Evolutionary conservation across 2,797 vertebrate genomes (phyloP), one percentile per base, ranked within the genome.

Genomic region (Xenops minutus): DNA sequence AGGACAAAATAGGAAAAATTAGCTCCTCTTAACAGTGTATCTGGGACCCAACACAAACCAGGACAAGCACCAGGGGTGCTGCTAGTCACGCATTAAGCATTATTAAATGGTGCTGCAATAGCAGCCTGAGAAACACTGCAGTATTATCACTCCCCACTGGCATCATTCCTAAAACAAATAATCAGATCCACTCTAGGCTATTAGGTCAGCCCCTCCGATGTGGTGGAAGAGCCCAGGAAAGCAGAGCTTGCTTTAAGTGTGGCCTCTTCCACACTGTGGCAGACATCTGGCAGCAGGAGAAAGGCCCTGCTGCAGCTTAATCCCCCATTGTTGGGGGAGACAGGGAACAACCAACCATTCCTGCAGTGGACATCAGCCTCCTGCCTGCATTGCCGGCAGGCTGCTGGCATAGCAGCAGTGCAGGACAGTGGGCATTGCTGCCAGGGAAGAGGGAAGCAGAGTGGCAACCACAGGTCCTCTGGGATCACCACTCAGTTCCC

Each of bases 111-210:
- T 48, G 52, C 66, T 89, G 51, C 48, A 89, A 17, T 34, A 87
- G 68, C 24, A 91, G 54, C 43, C 34, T 72, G 39, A 68, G 26
- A 78, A 93, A 55, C 48, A 23, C 61, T 19, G 39, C 16, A 14
- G 36, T 23, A 27, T 24, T 3, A 0, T 30, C 6, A 0, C 32
- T 74, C 30, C 72, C 68, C 0, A 0, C 43, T 59, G 66, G 58
- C 66, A 55, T 54, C 3, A 1, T 15, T 92, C 73, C 62, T 46
- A 51, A 78, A 48, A 9, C n/a, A 81, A 51, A n/a, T 48, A 51
- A 72, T 34, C 1, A 0, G n/a, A n/a, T 52, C 58, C 0, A 0
- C 69, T 58, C 24, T 9, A 44, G 51, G 32, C 39, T 75, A 24
- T 37, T 37, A 66, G 34, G 58, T 84, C 62, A 75, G 32, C 23